A percentile compares a stretch with the other conserved stretches of the same genome.
Conservation (phyloP, 2,113 vertebrate species). For the Melozone crissalis region DNA sequence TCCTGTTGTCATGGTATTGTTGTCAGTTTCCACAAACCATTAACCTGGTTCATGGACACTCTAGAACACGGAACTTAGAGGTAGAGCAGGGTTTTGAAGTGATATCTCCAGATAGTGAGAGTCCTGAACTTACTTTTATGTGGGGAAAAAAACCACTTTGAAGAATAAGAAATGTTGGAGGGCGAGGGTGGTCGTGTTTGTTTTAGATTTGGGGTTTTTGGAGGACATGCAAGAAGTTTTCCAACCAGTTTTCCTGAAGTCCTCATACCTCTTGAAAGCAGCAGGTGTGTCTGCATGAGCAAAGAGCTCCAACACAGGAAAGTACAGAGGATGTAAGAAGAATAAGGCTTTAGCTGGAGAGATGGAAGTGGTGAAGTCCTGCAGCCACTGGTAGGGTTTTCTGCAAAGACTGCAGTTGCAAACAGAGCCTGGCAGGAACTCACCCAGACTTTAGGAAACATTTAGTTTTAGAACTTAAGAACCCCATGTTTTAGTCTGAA, state of each 20-base stretch:
- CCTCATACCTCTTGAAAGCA: neutral
- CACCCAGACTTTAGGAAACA: neutral
- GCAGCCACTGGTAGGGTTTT: neutral
- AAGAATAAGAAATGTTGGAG: neutral
- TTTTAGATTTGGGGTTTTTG: neutral
- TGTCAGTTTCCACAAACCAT: neutral
- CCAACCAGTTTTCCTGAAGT: neutral
- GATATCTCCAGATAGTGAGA: neutral
- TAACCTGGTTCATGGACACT: neutral
- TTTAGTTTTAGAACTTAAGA: neutral
- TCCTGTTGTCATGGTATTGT: neutral
- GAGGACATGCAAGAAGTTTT: neutral
- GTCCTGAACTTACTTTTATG: neutral
- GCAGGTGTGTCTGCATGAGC: neutral
- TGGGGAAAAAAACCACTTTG: neutral
- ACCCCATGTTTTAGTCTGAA: neutral
- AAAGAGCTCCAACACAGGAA: neutral
- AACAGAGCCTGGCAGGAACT: neutral
- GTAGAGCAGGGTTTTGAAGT: neutral
- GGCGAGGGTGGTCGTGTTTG: rapidly evolving
- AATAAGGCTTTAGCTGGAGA: neutral
- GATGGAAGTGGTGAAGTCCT: neutral
- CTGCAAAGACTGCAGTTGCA: neutral
- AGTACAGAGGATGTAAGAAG: neutral
- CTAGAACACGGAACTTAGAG: neutral